Evolutionary conservation across 2,797 vertebrate species (phyloP).

Genomic region (Poecilia gillii): DNA sequence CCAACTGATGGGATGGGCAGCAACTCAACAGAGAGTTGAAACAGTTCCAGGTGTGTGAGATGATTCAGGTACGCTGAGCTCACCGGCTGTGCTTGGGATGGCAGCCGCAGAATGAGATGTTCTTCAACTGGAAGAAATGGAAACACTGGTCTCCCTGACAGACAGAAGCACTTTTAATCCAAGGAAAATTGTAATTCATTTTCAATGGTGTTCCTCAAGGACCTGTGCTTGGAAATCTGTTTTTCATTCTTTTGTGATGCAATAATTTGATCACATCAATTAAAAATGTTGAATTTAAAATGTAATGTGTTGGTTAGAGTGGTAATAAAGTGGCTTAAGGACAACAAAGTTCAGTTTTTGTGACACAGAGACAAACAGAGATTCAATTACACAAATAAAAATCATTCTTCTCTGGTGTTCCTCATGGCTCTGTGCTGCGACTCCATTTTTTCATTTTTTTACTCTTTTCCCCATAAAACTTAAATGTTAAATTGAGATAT

Average conservation of each 20-base stretch:
- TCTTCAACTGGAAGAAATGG: conserved; percentile 98
- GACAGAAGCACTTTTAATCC: not conserved
- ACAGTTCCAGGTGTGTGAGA: not conserved
- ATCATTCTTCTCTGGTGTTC: not conserved
- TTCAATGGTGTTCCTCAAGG: not conserved
- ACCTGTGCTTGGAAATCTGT: not conserved
- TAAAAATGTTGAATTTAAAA: too few relatives aligned
- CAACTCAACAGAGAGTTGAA: not conserved
- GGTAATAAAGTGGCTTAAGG: too few relatives aligned
- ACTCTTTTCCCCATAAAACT: not conserved
- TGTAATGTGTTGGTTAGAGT: too few relatives aligned
- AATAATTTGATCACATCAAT: not conserved
- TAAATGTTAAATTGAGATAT: not conserved
- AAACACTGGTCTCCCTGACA: conserved; percentile 90
- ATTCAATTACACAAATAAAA: not conserved
- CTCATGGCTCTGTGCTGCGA: not conserved
- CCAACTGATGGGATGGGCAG: not conserved
- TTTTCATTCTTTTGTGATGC: not conserved
- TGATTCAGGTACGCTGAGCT: conserved; percentile 39
- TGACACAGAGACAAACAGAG: not conserved
- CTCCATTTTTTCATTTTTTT: not conserved
- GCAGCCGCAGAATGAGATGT: conserved; percentile 97
- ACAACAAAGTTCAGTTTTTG: too few relatives aligned
- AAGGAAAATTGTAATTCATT: not conserved
- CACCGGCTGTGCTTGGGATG: conserved; percentile 95